Base-by-base conservation (phyloP, 1,140 invertebrate species). In the Drosophila mauritiana region DNA sequence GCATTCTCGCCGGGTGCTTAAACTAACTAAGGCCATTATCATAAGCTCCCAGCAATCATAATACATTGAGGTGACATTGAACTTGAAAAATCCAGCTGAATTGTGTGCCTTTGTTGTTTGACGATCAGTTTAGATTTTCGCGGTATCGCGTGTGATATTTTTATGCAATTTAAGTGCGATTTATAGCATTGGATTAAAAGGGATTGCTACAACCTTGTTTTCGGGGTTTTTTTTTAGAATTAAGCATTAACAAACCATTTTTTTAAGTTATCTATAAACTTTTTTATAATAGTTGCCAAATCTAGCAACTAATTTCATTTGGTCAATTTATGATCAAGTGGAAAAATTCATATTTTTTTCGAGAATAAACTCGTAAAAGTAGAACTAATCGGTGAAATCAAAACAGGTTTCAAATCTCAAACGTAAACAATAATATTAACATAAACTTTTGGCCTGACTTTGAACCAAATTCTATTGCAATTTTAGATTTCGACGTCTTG, bases 11-110 rank as follows among this genome's bases (percentile, higher is more conserved):
- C 46, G 40, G 52, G 37, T 42, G 59, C 45, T 69, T 45, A 80
- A 70, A 58, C 46, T 46, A 82, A 81, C 78, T 72, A 59, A 63
- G 61, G 45, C 40, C 34, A 76, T 84, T 73, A 79, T 83, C 65
- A 58, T 54, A 8, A 34, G 62, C 40, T 25, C 56, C 56, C 61
- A 51, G 55, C 56, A 69, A 76, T 68, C 54, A 77, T 77, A 55
- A 68, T 77, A 68, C 73, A 68, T 77, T 84, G 48, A 57, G 70
- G 64, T 86, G 83, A 86, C 82, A 86, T 86, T 86, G 82, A 86
- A 86, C 82, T 86, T 86, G 82, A 86, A 88, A 65, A 53, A 65
- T 58, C 62, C 53, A 55, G 52, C 36, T 45, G 42, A 76, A 77
- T 73, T 54, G 48, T 59, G 56, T 25, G 53, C 11, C 65, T 20